These are phyloP conservation scores for Tapirus terrestris DNA, from an alignment of 2,113 vertebrate genomes.

Conservation along the genomic window DNA sequence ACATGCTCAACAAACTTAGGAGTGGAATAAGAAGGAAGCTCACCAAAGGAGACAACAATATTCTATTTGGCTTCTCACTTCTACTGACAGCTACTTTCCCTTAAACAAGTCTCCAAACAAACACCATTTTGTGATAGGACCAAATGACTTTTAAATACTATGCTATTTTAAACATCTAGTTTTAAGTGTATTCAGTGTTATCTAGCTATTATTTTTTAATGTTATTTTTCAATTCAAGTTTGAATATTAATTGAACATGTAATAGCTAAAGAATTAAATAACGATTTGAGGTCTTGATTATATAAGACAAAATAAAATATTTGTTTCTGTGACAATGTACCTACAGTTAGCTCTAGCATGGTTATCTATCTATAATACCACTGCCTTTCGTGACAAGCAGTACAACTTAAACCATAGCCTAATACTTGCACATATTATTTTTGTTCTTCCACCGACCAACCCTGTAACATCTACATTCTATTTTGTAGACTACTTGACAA, in stretches of 20 bases:
- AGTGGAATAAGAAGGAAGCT: not conserved
- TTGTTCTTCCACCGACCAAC: not conserved
- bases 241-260: slow-evolving; percentile 18
- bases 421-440: not conserved
- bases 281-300: not conserved
- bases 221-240: not conserved
- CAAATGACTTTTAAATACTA: not conserved
- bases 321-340: not conserved
- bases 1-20: not conserved
- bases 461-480: not conserved
- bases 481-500: not conserved
- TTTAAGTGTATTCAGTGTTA: not conserved
- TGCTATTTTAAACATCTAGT: not conserved
- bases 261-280: not conserved
- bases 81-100: not conserved
- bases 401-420: not conserved
- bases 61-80: not conserved
- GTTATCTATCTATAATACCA: not conserved
- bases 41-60: not conserved
- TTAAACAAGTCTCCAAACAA: not conserved
- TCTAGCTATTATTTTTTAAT: not conserved
- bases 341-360: not conserved
- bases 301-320: not conserved
- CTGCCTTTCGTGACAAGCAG: not conserved
- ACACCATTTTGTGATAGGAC: not conserved